Conservation (phyloP, 2,113 vertebrate genomes). For the Ictidomys tridecemlineatus region DNA sequence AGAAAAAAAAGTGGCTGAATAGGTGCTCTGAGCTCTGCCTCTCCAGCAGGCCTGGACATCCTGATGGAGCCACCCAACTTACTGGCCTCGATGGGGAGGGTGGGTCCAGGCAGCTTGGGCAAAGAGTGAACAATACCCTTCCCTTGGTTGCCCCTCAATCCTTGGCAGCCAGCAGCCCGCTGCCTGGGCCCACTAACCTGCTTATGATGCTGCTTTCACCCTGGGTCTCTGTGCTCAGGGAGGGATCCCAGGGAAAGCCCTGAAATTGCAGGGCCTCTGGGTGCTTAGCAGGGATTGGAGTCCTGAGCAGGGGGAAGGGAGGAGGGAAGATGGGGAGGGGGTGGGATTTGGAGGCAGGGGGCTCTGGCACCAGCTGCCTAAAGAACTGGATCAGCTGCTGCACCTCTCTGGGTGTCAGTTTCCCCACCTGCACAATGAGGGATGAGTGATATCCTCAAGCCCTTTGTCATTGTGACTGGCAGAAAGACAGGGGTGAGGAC, state of each 20-base stretch:
- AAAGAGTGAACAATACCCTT: not conserved
- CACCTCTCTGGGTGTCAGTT: not conserved
- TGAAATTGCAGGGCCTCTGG: not conserved
- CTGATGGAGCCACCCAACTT: too few species aligned
- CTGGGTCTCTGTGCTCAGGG: not conserved
- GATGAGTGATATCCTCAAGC: not conserved
- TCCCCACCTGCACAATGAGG: not conserved
- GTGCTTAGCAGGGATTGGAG: not conserved
- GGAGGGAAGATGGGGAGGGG: not conserved
- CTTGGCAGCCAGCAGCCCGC: too few species aligned
- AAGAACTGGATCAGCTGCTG: not conserved
- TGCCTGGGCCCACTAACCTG: not conserved
- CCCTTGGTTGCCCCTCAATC: too few species aligned
- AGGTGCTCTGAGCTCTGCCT: not conserved
- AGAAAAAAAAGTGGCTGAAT: not conserved
- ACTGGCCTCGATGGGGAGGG: not conserved
- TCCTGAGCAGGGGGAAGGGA: not conserved
- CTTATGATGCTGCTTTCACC: not conserved
- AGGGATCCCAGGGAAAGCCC: not conserved
- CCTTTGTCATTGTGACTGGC: not conserved
- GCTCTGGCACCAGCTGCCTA: not conserved
- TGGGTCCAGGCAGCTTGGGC: not conserved
- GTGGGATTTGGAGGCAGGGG: not conserved
- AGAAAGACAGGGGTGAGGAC: too few species aligned
- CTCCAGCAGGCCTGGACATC: too few species aligned